Conservation (phyloP, 2,888 invertebrate genomes). For the Xanthorhoe designata region DNA sequence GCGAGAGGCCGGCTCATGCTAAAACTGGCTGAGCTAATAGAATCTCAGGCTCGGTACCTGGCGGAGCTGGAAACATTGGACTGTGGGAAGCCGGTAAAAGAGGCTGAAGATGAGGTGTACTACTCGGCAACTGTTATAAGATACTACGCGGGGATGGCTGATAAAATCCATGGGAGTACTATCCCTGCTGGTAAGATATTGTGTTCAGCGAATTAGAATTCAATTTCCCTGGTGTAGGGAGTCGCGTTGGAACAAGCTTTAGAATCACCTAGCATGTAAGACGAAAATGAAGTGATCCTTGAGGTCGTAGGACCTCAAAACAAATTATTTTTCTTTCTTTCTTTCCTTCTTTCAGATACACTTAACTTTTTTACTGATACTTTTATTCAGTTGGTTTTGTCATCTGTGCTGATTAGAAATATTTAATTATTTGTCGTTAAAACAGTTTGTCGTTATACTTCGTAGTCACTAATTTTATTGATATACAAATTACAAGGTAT, state of each 20-base stretch:
- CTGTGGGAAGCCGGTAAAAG: slow-evolving; percentile 95
- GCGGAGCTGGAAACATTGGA: slow-evolving; percentile 97
- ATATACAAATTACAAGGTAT: too few species aligned
- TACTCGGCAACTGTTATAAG: slow-evolving; percentile 88
- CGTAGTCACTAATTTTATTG: too few species aligned
- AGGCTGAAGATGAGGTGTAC: slow-evolving; percentile 89
- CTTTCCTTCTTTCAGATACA: too few species aligned
- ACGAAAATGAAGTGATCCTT: too few species aligned
- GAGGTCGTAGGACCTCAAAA: too few species aligned
- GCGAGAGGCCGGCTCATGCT: slow-evolving; percentile 90
- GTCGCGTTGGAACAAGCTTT: too few species aligned
- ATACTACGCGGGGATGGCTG: slow-evolving; percentile 97
- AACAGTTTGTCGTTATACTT: too few species aligned
- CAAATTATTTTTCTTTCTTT: too few species aligned
- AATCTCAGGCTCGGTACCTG: slow-evolving; percentile 89
- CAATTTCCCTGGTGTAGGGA: too few species aligned
- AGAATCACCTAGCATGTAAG: too few species aligned
- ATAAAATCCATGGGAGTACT: slow-evolving; percentile 92
- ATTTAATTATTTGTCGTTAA: background rate
- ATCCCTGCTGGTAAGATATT: slow-evolving; percentile 86
- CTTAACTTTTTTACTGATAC: too few species aligned
- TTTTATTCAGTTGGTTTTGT: background rate
- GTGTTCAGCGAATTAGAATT: background rate
- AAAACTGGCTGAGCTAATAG: slow-evolving; percentile 91
- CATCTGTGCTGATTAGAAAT: background rate